Percentiles rank a stretch among this genome's conserved stretches.
Conservation (phyloP, 2,888 invertebrate genomes). For the Prionchulus punctatus region DNA sequence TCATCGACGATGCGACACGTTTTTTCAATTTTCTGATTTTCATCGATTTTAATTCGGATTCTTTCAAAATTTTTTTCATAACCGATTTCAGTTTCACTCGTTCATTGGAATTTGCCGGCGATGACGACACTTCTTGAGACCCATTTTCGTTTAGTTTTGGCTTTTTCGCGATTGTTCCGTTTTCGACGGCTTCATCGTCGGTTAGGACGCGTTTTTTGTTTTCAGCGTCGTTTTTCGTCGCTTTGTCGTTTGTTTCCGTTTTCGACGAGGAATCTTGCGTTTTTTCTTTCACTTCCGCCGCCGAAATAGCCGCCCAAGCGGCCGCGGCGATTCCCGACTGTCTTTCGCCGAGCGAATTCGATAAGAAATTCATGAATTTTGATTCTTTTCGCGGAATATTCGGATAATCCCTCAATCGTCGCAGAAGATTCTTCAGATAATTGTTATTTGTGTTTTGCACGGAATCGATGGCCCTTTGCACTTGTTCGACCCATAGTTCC, state of each 20-base stretch:
- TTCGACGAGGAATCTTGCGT: too few species aligned
- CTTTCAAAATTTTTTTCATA: too few species aligned
- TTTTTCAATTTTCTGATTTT: too few species aligned
- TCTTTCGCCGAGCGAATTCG: constrained; percentile 10
- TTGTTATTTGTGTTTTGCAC: too few species aligned
- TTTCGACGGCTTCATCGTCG: not conserved
- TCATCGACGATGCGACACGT: too few species aligned
- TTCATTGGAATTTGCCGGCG: too few species aligned
- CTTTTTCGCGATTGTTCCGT: not conserved
- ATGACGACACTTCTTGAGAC: too few species aligned
- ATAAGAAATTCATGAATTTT: constrained; percentile 17
- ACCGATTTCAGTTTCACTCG: too few species aligned
- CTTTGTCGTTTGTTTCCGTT: too few species aligned
- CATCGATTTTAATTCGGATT: too few species aligned
- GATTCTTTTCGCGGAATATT: constrained; percentile 17
- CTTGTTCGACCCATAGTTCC: constrained; percentile 35
- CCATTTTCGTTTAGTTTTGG: too few species aligned
- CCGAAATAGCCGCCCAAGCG: constrained; percentile 10
- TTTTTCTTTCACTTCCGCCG: not conserved
- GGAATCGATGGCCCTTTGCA: constrained; percentile 23
- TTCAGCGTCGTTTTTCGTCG: not conserved
- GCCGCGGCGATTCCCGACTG: not conserved
- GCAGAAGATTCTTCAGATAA: constrained; percentile 13
- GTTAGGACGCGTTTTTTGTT: not conserved
- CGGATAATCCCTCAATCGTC: constrained; percentile 11